phyloP scores from a whole-genome alignment of 2,888 invertebrate genomes.

The Chaitophorus viminalis region DNA sequence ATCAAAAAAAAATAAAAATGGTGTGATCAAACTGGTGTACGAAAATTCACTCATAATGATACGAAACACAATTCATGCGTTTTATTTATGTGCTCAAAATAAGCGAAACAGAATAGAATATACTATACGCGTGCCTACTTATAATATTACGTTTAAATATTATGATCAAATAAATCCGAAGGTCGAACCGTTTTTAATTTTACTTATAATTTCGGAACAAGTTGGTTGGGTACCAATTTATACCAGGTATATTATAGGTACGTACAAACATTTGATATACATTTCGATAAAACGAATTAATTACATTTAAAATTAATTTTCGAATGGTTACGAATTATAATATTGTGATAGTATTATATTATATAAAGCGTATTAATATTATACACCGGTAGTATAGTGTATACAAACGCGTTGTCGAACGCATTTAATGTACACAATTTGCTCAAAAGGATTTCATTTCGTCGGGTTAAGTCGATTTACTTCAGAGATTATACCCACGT shows the following conservation, averaged over 20 bases:
- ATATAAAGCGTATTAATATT: not conserved
- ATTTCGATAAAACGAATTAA: not conserved
- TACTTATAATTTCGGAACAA: not conserved
- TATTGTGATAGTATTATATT: not conserved
- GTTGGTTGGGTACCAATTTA: not conserved
- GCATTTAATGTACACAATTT: not conserved
- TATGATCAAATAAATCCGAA: too few species aligned
- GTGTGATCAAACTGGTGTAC: too few species aligned
- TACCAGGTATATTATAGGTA: too few species aligned
- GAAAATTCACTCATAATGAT: too few species aligned
- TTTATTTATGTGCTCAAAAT: too few species aligned
- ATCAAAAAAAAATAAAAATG: too few species aligned
- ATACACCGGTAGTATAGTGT: not conserved
- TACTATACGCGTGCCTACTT: too few species aligned
- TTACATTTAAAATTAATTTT: not conserved
- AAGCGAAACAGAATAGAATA: too few species aligned
- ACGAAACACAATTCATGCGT: too few species aligned
- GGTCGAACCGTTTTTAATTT: not conserved
- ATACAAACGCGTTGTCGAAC: not conserved
- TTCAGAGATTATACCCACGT: not conserved
- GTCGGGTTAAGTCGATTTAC: not conserved
- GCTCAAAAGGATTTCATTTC: conserved; percentile 6
- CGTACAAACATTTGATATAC: not conserved
- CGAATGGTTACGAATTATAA: not conserved
- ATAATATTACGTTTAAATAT: too few species aligned